These are phyloP conservation scores for Plestiodon gilberti DNA, from an alignment of 2,113 vertebrate genomes.

Conservation along the genomic window DNA sequence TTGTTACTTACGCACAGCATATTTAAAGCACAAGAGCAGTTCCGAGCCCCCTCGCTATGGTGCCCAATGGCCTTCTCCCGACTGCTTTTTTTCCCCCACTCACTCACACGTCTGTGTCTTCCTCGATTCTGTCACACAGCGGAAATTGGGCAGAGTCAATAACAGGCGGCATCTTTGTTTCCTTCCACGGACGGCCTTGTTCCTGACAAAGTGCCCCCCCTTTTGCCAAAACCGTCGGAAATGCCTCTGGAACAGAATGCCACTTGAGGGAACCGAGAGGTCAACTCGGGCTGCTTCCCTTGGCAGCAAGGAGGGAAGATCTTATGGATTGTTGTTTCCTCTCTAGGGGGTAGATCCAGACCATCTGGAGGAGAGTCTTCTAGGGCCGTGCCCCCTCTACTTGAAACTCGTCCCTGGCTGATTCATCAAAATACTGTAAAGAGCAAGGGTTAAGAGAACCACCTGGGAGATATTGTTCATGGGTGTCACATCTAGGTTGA, in stretches of 20 bases:
- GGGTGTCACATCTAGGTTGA: no score
- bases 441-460: no score
- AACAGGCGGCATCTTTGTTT: not conserved
- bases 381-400: no score
- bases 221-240: not conserved
- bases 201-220: not conserved
- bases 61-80: not conserved
- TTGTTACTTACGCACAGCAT: not conserved
- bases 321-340: no score
- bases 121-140: not conserved
- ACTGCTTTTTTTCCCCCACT: not conserved
- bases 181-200: not conserved
- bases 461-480: no score
- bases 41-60: not conserved
- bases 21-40: not conserved
- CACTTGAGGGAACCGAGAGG: not conserved
- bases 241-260: not conserved
- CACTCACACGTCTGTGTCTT: not conserved
- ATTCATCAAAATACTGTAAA: not conserved
- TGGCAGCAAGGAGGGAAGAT: no score
- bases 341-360: not conserved
- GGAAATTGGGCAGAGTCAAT: not conserved
- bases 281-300: no score
- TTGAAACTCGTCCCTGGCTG: not conserved
- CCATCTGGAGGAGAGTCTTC: no score